Evolutionary conservation across 2,797 vertebrate genomes (phyloP).

Genomic region (Propithecus perrieri): DNA sequence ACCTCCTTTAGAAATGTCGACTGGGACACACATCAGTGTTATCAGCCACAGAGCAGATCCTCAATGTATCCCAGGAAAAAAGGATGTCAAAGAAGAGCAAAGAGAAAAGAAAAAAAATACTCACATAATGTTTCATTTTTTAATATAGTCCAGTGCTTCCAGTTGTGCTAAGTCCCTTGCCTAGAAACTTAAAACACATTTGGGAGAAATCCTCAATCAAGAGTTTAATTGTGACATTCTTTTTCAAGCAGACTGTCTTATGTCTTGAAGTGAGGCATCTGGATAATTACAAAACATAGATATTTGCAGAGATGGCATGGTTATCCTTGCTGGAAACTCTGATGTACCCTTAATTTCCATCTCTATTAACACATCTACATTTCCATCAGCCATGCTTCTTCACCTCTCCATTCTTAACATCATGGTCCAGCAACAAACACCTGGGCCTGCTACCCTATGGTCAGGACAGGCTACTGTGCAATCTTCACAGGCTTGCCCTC

Average conservation of each 20-base stretch:
- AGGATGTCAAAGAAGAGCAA: neutral
- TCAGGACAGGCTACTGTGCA: neutral
- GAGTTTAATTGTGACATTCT: neutral
- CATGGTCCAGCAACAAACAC: neutral
- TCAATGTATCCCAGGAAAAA: neutral
- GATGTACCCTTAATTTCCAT: too few species aligned
- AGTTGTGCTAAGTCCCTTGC: neutral
- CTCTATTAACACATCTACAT: neutral
- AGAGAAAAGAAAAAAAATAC: too few species aligned
- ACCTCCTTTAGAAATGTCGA: neutral
- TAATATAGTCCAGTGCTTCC: neutral
- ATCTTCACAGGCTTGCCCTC: neutral
- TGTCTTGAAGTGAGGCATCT: neutral
- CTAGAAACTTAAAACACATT: neutral
- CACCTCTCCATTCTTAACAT: neutral
- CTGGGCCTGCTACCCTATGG: fast-evolving
- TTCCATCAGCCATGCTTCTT: neutral
- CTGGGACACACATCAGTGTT: neutral
- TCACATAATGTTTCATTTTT: neutral
- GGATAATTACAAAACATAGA: neutral
- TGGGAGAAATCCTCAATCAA: neutral
- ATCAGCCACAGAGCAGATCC: neutral
- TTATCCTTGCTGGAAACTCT: neutral
- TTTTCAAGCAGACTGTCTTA: neutral
- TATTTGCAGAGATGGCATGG: neutral